A percentile compares a stretch with the other conserved stretches of the same genome.
These are phyloP conservation scores for Turdus rufiventris DNA, from an alignment of 2,113 vertebrate genomes.

Conservation along the genomic window DNA sequence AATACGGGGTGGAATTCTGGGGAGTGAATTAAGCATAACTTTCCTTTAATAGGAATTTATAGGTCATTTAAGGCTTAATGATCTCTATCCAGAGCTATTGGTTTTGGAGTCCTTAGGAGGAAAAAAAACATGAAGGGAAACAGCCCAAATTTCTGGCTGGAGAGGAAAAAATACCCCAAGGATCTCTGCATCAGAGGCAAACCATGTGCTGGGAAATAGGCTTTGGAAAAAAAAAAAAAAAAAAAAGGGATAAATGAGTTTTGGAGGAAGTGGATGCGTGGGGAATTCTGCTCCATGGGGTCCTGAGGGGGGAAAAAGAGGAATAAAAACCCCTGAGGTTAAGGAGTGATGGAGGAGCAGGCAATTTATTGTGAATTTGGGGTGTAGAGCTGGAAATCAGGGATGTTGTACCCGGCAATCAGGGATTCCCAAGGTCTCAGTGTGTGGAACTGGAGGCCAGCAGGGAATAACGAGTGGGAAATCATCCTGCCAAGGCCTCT, in stretches of 20 bases:
- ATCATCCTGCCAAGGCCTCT: not conserved
- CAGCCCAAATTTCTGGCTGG: not conserved
- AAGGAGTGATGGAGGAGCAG: not conserved
- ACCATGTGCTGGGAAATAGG: not conserved
- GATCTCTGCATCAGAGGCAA: not conserved
- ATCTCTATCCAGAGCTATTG: not conserved
- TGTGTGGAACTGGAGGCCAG: not conserved
- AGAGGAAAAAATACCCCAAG: not conserved
- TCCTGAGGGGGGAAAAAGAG: not conserved
- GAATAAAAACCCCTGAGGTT: not conserved
- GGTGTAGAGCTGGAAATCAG: not conserved
- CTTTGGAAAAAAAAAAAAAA: not conserved
- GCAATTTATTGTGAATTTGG: not conserved
- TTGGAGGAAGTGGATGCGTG: not conserved
- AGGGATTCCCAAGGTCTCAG: not conserved
- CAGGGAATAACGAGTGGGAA: not conserved
- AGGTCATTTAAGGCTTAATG: slow-evolving; percentile 8
- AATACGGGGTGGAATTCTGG: not conserved
- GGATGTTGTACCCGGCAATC: not conserved
- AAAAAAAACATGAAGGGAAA: not conserved
- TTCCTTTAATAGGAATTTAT: not conserved
- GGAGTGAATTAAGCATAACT: not conserved
- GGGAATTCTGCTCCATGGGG: not conserved
- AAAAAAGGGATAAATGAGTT: not conserved
- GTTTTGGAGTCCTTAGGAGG: not conserved